These are phyloP conservation scores for Myocastor coypus DNA, from an alignment of 2,113 vertebrate genomes.

Conservation along the genomic window DNA sequence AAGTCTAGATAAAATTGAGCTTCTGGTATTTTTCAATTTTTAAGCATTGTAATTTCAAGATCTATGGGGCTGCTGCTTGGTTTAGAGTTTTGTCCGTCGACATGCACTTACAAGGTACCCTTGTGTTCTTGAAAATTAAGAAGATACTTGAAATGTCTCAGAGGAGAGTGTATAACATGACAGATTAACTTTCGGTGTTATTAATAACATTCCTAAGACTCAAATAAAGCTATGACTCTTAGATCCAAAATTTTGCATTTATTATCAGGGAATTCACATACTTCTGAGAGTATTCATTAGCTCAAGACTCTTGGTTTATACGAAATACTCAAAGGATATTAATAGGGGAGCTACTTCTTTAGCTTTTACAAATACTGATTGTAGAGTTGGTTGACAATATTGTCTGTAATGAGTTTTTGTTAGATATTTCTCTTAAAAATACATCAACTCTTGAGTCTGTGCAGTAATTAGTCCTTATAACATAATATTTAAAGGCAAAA, in stretches of 20 bases:
- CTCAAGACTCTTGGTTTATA: background rate
- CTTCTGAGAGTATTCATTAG: background rate
- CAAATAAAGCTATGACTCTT: constrained; percentile 1
- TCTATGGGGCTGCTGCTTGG: background rate
- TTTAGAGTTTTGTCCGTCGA: background rate
- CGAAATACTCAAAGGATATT: background rate
- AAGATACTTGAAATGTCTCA: background rate
- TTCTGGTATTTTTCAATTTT: background rate
- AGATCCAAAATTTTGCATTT: background rate
- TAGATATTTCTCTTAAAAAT: constrained; percentile 20
- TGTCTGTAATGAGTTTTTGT: background rate
- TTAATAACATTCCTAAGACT: background rate
- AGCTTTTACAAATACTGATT: constrained; percentile 39
- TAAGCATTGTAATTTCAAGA: background rate
- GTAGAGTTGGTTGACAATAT: constrained; percentile 1
- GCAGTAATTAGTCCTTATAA: background rate
- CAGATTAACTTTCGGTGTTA: constrained; percentile 11
- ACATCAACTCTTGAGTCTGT: background rate
- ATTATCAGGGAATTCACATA: background rate
- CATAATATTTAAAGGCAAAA: background rate
- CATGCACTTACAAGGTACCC: background rate
- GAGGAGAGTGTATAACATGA: background rate
- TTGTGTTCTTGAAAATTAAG: background rate
- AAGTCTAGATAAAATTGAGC: background rate
- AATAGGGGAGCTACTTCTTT: background rate